These are phyloP conservation scores for Augiades crinisus DNA, from an alignment of 2,888 invertebrate genomes.

Conservation along the genomic window DNA sequence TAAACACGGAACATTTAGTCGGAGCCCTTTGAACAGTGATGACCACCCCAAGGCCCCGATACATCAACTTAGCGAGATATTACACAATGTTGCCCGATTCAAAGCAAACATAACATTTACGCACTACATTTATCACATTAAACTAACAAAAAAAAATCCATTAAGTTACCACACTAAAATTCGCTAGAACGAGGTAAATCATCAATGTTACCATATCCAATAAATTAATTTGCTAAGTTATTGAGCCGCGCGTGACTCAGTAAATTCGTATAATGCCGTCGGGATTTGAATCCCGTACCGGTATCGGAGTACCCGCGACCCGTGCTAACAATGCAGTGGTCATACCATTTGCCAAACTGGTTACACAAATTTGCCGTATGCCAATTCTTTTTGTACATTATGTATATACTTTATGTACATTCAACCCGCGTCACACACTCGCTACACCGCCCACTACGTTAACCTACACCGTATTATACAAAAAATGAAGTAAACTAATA, in stretches of 20 bases:
- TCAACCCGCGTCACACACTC: conserved; percentile 64
- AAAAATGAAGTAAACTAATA: conserved; percentile 74
- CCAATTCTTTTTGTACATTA: conserved; percentile 44
- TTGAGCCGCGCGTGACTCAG: conserved; percentile 51
- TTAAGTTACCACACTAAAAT: conserved; percentile 73
- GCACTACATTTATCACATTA: conserved; percentile 59
- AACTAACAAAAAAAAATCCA: conserved; percentile 68
- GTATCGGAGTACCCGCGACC: conserved; percentile 50
- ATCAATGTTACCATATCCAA: conserved; percentile 50
- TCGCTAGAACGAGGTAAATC: conserved; percentile 65
- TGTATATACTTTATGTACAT: conserved; percentile 59
- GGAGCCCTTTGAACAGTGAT: background rate
- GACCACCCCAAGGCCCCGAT: background rate
- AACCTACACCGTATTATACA: conserved; percentile 60
- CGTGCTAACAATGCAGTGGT: conserved; percentile 57
- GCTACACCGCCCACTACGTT: conserved; percentile 54
- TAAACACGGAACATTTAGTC: conserved; percentile 18
- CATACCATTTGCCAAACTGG: conserved; percentile 64
- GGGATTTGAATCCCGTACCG: conserved; percentile 41
- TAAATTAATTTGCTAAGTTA: conserved; percentile 64
- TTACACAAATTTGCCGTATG: conserved; percentile 46
- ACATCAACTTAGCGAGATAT: conserved; percentile 20
- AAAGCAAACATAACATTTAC: conserved; percentile 72
- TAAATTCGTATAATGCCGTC: conserved; percentile 61
- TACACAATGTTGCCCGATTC: conserved; percentile 30